Evolutionary conservation across 2,797 vertebrate genomes (phyloP).

Genomic region (Harpagifer antarcticus): DNA sequence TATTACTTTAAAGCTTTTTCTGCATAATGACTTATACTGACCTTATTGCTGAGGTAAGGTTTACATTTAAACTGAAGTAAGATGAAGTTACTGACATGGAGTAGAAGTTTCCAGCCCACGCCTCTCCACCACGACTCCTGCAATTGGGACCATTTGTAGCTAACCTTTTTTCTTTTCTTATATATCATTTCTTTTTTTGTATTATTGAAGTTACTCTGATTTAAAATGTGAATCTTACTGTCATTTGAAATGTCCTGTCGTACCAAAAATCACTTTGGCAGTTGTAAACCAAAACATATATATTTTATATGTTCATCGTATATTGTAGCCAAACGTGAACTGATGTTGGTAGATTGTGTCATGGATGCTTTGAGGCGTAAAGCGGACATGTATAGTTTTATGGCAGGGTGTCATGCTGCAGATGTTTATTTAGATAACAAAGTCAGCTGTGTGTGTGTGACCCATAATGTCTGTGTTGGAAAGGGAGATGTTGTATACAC

Average conservation of each 20-base stretch:
- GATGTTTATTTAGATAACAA: constrained; percentile 43
- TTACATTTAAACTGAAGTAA: constrained; percentile 34
- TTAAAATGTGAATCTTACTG: constrained; percentile 70
- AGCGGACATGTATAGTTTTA: not conserved
- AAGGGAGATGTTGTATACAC: constrained; percentile 13
- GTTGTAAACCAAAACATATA: constrained; percentile 70
- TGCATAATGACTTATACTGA: constrained; percentile 11
- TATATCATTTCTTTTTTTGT: constrained; percentile 33
- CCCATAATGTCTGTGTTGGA: constrained; percentile 33
- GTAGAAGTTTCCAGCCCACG: constrained; percentile 60
- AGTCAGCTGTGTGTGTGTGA: constrained; percentile 22
- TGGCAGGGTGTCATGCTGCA: constrained; percentile 31
- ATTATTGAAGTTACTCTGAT: constrained; percentile 47
- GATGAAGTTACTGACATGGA: constrained; percentile 56
- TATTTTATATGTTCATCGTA: constrained; percentile 40
- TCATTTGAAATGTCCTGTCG: constrained; percentile 62
- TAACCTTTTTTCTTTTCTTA: constrained; percentile 38
- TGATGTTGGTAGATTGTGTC: constrained; percentile 39
- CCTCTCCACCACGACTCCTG: constrained; percentile 52
- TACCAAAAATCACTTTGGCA: constrained; percentile 64
- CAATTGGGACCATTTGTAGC: constrained; percentile 81
- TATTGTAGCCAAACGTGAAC: constrained; percentile 49
- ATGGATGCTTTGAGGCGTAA: constrained; percentile 1
- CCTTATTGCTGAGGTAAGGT: not conserved
- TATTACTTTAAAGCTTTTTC: constrained; percentile 4